Conservation (phyloP, 2,888 invertebrate species). For the Noctua fimbriata region DNA sequence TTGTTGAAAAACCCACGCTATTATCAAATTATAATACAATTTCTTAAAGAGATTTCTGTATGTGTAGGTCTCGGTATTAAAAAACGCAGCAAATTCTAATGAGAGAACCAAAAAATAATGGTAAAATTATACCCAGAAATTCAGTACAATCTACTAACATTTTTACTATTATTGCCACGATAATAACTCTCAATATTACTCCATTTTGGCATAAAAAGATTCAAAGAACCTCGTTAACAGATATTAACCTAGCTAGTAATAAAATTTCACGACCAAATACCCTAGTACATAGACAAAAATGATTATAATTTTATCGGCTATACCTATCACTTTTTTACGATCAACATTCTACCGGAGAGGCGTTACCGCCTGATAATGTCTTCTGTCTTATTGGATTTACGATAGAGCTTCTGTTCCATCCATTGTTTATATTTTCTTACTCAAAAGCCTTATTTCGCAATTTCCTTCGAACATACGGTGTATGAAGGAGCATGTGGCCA, state of each 20-base stretch:
- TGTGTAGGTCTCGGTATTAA: neutral
- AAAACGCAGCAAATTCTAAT: neutral
- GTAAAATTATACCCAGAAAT: slow-evolving; percentile 34
- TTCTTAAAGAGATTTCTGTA: neutral
- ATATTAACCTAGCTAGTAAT: slow-evolving; percentile 58
- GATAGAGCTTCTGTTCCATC: slow-evolving; percentile 58
- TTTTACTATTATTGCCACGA: slow-evolving; percentile 43
- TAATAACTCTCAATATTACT: slow-evolving; percentile 56
- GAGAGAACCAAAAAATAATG: neutral
- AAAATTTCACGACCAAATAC: slow-evolving; percentile 60
- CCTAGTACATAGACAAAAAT: slow-evolving; percentile 60
- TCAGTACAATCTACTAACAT: slow-evolving; percentile 14
- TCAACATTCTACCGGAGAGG: slow-evolving; percentile 50
- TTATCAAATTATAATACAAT: slow-evolving; percentile 37
- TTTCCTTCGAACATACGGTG: slow-evolving; percentile 53
- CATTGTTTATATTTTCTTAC: slow-evolving; percentile 73
- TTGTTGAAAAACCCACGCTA: slow-evolving; percentile 46
- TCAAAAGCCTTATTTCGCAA: slow-evolving; percentile 69
- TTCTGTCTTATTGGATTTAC: slow-evolving; percentile 69
- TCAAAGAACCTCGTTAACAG: slow-evolving; percentile 60
- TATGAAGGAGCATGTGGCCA: slow-evolving; percentile 41
- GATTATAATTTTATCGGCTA: slow-evolving; percentile 59
- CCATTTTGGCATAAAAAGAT: slow-evolving; percentile 51
- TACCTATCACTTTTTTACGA: slow-evolving; percentile 63
- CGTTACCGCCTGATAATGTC: slow-evolving; percentile 63